phyloP scores from a whole-genome alignment of 2,888 invertebrate genomes.

The Chalcis sispes region DNA sequence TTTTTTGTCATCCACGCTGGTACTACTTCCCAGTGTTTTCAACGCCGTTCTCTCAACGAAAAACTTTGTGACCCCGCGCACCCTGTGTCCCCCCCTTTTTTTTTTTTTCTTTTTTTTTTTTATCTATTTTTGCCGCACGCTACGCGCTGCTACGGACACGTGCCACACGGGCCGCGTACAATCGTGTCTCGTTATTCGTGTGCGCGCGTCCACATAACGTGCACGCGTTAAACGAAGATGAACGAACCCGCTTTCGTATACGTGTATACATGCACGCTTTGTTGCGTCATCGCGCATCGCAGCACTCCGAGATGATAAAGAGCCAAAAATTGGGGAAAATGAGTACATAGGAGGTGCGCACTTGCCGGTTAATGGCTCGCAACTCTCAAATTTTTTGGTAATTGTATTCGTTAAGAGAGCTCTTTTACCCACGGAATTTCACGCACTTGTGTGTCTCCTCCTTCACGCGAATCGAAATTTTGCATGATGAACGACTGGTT shows the following conservation, averaged over 20 bases:
- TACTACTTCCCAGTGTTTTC: conserved; percentile 59
- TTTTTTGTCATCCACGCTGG: neutral
- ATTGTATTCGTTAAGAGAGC: conserved; percentile 5
- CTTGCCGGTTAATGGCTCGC: conserved; percentile 21
- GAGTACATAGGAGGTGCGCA: conserved; percentile 1
- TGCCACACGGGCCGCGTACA: conserved; percentile 56
- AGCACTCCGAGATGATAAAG: neutral
- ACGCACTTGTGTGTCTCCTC: neutral
- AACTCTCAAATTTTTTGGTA: conserved; percentile 13
- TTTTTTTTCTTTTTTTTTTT: no score
- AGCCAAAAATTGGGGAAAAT: conserved; percentile 6
- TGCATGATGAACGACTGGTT: neutral
- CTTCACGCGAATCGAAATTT: neutral
- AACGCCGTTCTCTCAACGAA: conserved; percentile 60
- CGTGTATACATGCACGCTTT: neutral
- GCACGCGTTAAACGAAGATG: neutral
- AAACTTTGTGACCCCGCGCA: conserved; percentile 53
- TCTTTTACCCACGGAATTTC: neutral
- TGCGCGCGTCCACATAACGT: neutral
- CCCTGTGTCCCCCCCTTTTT: conserved; percentile 61
- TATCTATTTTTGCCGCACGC: conserved; percentile 71
- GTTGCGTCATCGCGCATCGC: neutral
- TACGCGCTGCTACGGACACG: conserved; percentile 64
- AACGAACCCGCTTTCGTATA: neutral
- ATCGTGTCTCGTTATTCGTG: neutral